A percentile compares a stretch with the other conserved stretches of the same genome.
phyloP scores from a whole-genome alignment of 2,797 vertebrate genomes.

The Sitta carolinensis region DNA sequence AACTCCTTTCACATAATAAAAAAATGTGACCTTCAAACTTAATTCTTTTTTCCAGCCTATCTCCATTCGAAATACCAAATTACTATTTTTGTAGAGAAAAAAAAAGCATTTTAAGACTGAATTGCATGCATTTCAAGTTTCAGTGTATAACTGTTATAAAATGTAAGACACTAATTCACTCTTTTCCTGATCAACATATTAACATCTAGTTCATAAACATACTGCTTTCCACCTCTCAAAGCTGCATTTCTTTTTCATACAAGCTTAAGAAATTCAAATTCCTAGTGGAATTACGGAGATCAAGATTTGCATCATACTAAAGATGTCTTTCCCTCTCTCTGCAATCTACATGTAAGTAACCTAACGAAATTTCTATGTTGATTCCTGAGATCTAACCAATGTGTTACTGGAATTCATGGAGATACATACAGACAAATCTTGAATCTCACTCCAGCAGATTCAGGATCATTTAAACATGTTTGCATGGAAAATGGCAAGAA shows the following conservation, averaged over 20 bases:
- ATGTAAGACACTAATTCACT: neutral
- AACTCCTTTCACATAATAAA: neutral
- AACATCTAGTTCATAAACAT: neutral
- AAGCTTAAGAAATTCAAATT: constrained; percentile 25
- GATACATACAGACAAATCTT: neutral
- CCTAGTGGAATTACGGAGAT: neutral
- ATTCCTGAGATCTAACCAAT: neutral
- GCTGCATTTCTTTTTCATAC: neutral
- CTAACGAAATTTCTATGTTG: neutral
- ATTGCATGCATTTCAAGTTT: neutral
- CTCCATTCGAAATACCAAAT: neutral
- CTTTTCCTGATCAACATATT: neutral
- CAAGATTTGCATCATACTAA: neutral
- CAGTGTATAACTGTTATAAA: neutral
- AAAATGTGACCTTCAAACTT: neutral
- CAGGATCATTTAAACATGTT: neutral
- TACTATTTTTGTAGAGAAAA: neutral
- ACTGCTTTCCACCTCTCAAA: neutral
- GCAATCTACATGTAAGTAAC: neutral
- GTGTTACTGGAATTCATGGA: neutral
- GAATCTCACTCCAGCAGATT: neutral
- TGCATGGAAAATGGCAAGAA: neutral
- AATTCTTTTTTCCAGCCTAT: neutral
- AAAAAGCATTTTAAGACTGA: neutral
- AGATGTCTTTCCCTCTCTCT: neutral